A percentile compares a stretch with the other conserved stretches of the same genome.
Conservation (phyloP, 2,888 invertebrate genomes). For the Morpho helenor region DNA sequence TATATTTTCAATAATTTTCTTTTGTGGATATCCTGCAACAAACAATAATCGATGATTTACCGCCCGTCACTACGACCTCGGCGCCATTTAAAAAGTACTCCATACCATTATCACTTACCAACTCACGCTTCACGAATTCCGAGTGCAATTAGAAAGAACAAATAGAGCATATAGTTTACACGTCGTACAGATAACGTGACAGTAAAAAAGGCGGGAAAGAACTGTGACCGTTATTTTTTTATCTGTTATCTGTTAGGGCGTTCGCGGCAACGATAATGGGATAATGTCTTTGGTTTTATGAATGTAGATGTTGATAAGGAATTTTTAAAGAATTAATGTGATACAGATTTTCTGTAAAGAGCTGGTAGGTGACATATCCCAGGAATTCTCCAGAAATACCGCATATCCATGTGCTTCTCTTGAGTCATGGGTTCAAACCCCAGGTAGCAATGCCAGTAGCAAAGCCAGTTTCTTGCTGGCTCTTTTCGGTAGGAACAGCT, state of each 20-base stretch:
- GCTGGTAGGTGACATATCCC: no score
- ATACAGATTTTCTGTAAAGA: no score
- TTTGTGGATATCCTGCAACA: no score
- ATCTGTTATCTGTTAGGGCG: conserved; percentile 57
- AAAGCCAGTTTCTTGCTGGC: no score
- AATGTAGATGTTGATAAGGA: conserved; percentile 3
- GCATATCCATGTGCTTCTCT: no score
- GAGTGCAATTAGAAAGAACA: conserved; percentile 48
- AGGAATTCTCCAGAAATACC: no score
- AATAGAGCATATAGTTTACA: conserved; percentile 52
- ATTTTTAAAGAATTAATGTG: no score
- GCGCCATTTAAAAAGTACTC: conserved; percentile 23
- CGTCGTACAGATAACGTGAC: conserved; percentile 46
- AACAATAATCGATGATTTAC: neutral
- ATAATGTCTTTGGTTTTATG: conserved; percentile 33
- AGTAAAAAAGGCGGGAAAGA: conserved; percentile 45
- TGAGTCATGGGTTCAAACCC: no score
- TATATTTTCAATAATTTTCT: no score
- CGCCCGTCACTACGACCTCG: conserved; percentile 18
- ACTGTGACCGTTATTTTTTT: conserved; percentile 53
- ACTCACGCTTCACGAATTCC: conserved; percentile 45
- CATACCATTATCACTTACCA: conserved; percentile 27
- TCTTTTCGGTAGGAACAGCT: no score
- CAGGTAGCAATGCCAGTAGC: no score
- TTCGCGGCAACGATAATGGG: conserved; percentile 43